Base-by-base conservation (phyloP, 2,113 vertebrate species). In the Dicrurus megarhynchus region DNA sequence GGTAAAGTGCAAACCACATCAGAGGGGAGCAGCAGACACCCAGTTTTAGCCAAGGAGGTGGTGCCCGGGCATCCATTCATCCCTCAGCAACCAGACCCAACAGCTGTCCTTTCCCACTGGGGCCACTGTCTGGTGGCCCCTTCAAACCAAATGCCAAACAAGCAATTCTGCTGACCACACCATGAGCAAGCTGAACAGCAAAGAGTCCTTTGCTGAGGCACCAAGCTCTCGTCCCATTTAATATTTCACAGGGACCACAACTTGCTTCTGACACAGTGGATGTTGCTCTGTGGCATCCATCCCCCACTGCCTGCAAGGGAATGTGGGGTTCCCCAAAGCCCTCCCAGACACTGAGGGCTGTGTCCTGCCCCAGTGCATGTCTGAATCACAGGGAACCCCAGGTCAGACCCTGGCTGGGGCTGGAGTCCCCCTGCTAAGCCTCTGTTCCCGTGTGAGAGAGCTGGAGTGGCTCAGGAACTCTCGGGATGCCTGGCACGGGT, bases 401-500 rank as follows among this genome's bases (percentile, higher is more conserved):
- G 46, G 22, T 13, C 33, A 90, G 65, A 37, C 12, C 27, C 8
- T 92, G 35, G 6, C 9, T 37, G 46, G 21, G 23, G 27, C n/a
- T 86, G 67, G 9, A 33, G n/a, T 71, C 6, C 12, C 30, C 22
- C 3, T 2, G 2, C 41, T 52, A 14, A 10, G 1, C 15, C 42
- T 55, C 32, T 0, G 4, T 50, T 87, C 20, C 81, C 2, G 0
- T 7, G 26, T 22, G 79, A 64, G 80, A 52, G 79, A 26, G 16
- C 37, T 23, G 41, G 1, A 15, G 55, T 53, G 59, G 20, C 55
- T 56, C 78, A 27, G 44, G 64, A 53, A 23, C 56, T 47, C 0
- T 0, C 1, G 13, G 53, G 78, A 41, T 77, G 35, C 42, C 39
- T 1, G 1, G 4, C 2, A 6, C 0, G 0, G 46, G 57, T 60